These are phyloP conservation scores for Eidolon helvum DNA, from an alignment of 2,113 vertebrate species.

Conservation along the genomic window DNA sequence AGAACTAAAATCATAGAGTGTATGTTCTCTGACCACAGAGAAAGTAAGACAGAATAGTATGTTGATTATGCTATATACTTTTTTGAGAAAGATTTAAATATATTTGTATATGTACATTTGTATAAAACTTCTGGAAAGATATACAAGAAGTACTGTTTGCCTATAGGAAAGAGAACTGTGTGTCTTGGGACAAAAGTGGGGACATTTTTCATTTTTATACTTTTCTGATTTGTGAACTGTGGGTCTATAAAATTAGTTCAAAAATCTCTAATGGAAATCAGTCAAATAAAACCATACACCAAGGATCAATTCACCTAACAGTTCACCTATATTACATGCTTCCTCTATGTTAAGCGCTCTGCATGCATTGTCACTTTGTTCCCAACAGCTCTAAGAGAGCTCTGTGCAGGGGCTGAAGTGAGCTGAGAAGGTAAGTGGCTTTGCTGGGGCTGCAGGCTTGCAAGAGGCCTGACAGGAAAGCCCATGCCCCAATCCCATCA, in stretches of 20 bases:
- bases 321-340: accelerated
- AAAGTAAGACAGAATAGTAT: background rate
- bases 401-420: background rate
- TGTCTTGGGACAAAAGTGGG: background rate
- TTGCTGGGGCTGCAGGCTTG: background rate
- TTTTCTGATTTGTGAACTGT: background rate
- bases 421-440: background rate
- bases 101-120: background rate
- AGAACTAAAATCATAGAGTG: background rate
- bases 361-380: background rate
- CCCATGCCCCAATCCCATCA: accelerated
- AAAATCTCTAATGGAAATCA: background rate
- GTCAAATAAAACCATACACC: background rate
- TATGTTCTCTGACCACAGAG: background rate
- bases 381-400: background rate
- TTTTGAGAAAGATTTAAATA: background rate
- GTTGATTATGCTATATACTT: background rate
- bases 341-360: background rate
- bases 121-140: background rate
- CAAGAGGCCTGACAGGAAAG: background rate
- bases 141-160: too few relatives aligned
- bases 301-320: background rate
- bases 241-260: background rate
- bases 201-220: background rate
- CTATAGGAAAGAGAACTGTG: background rate